Evolutionary conservation across 2,888 invertebrate species (phyloP).

Genomic region (Adineta ricciae): DNA sequence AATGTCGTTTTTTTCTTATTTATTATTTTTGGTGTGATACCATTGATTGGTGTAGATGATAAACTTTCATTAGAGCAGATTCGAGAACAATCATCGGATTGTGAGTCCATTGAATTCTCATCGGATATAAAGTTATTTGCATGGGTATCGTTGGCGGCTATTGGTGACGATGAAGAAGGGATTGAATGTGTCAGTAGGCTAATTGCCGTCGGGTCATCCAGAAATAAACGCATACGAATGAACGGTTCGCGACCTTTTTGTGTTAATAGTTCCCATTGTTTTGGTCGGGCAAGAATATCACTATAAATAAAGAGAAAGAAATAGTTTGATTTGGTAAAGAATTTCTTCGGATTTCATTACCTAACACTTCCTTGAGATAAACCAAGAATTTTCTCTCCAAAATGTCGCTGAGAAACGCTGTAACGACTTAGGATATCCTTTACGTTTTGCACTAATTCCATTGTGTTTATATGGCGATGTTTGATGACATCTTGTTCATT

Average conservation of each 20-base stretch:
- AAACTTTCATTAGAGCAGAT: slow-evolving; percentile 1
- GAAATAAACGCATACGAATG: slow-evolving; percentile 45
- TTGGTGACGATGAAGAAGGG: background rate
- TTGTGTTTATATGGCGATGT: slow-evolving; percentile 92
- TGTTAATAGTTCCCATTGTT: slow-evolving; percentile 97
- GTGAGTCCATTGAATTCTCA: background rate
- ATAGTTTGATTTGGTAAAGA: background rate
- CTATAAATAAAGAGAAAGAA: slow-evolving; percentile 61
- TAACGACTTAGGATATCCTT: slow-evolving; percentile 52
- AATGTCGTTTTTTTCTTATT: background rate
- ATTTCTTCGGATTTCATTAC: background rate
- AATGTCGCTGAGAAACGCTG: slow-evolving; percentile 79
- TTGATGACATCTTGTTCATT: slow-evolving; percentile 97
- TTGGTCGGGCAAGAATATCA: slow-evolving; percentile 89
- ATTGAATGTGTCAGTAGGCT: slow-evolving; percentile 25
- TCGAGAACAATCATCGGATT: background rate
- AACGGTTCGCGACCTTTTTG: slow-evolving; percentile 79
- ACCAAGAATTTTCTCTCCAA: slow-evolving; percentile 86
- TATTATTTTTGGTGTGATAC: too few relatives aligned
- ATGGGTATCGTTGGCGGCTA: background rate
- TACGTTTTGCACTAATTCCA: slow-evolving; percentile 70
- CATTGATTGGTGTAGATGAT: background rate
- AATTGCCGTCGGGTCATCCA: slow-evolving; percentile 30
- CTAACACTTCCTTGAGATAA: slow-evolving; percentile 66
- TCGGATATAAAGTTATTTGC: background rate